Evolutionary conservation across 2,888 invertebrate genomes (phyloP), one percentile per base, ranked within the genome.

Genomic region (Gibbula magus): DNA sequence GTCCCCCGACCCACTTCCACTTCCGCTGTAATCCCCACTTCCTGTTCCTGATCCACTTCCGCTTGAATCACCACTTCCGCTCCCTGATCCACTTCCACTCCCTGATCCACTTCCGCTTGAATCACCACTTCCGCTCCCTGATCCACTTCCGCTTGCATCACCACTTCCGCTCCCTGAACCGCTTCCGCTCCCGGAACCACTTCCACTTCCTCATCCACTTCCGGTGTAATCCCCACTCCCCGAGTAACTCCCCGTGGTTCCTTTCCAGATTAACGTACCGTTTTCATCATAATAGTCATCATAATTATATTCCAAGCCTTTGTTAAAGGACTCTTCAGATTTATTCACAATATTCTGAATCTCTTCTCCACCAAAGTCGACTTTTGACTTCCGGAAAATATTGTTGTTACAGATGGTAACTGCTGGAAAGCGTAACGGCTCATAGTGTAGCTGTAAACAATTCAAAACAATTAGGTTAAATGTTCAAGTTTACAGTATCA

Each of bases 371-470:
- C 70, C 70, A 3, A 10, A 20, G 35, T 32, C 8, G 20, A 70
- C 18, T n/a, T n/a, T 70, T n/a, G 70, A 70, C 3, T 7, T 20
- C 35, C 35, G 29, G 3, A 70, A 10, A 18, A 70, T 39, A 39
- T 70, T 70, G 32, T 70, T 70, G n/a, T 70, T 70, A 39, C 70
- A 70, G 16, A 70, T 70, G 39, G 70, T 70, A 5, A 70, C 70
- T 32, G 70, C 70, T 32, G 70, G 70, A 20, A 70, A 70, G n/a
- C n/a, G 16, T 39, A 70, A n/a, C 1, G 70, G 32, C 20, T 29
- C 39, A n/a, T 70, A 35, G 5, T 35, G 70, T n/a, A 70, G 20
- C 70, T 70, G 35, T 2, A n/a, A n/a, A 1, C 5, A 45, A 45
- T 45, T 1, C 45, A 45, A 45, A 45, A 7, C 5, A 45, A 8